Evolutionary conservation across 2,888 invertebrate species (phyloP).

Genomic region (Apeira syringaria): DNA sequence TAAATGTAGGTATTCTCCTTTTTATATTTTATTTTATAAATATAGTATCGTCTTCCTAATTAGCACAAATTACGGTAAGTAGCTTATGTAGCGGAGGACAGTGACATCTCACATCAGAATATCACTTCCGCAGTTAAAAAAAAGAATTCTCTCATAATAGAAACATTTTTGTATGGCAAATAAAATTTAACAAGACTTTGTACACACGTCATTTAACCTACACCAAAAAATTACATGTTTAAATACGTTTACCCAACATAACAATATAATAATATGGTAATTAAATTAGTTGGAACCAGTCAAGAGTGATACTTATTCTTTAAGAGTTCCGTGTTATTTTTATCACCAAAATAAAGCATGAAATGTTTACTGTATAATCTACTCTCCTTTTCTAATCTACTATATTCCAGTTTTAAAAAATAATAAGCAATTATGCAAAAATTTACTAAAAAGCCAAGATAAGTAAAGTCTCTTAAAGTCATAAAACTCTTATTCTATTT

Average conservation of each 20-base stretch:
- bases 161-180: conserved; percentile 49
- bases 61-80: conserved; percentile 2
- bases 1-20: no score
- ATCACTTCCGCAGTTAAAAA: conserved; percentile 38
- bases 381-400: no score
- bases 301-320: conserved; percentile 37
- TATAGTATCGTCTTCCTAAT: no score
- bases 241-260: conserved; percentile 60
- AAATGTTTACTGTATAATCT: no score
- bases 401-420: no score
- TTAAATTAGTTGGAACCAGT: conserved; percentile 50
- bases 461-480: no score
- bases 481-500: no score
- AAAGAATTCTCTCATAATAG: conserved; percentile 33
- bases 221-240: conserved; percentile 60
- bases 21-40: no score
- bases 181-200: conserved; percentile 56
- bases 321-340: conserved; percentile 36
- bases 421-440: no score
- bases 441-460: no score
- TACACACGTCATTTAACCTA: conserved; percentile 66
- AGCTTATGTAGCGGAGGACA: conserved; percentile 9
- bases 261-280: conserved; percentile 53
- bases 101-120: conserved; percentile 28
- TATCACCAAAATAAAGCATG: no score